Conservation (phyloP, 2,113 vertebrate genomes). For the Ellobius talpinus region DNA sequence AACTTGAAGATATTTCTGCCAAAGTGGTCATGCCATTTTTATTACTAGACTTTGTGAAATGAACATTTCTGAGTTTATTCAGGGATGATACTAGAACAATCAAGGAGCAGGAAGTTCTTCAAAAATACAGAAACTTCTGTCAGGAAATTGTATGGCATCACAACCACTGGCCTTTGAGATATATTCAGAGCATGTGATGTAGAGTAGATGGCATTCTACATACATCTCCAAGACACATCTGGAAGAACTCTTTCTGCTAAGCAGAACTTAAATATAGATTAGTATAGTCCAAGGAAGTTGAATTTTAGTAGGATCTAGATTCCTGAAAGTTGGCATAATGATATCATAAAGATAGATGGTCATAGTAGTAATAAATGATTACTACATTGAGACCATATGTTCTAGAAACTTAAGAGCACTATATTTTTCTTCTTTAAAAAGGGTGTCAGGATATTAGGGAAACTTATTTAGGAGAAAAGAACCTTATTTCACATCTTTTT, state of each 20-base stretch:
- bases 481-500: neutral
- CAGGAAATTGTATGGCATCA: neutral
- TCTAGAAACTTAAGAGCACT: conserved; percentile 38
- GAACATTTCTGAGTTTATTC: conserved; percentile 11
- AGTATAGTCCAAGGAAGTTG: neutral
- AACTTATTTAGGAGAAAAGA: conserved; percentile 40
- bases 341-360: conserved; percentile 22
- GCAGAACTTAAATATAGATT: conserved; percentile 25
- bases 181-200: neutral
- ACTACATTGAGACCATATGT: neutral
- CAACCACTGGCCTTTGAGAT: conserved; percentile 5
- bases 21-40: conserved; percentile 12
- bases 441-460: neutral
- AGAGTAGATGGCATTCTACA: neutral
- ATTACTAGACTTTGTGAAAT: conserved; percentile 35
- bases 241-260: conserved; percentile 25
- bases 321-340: conserved; percentile 31
- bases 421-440: conserved; percentile 46
- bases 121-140: neutral
- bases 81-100: neutral
- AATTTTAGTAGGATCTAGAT: neutral
- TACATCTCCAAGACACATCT: neutral
- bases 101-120: neutral
- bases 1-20: conserved; percentile 36
- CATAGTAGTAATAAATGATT: neutral